These are phyloP conservation scores for Piprites chloris DNA, from an alignment of 2,113 vertebrate genomes.

Conservation along the genomic window DNA sequence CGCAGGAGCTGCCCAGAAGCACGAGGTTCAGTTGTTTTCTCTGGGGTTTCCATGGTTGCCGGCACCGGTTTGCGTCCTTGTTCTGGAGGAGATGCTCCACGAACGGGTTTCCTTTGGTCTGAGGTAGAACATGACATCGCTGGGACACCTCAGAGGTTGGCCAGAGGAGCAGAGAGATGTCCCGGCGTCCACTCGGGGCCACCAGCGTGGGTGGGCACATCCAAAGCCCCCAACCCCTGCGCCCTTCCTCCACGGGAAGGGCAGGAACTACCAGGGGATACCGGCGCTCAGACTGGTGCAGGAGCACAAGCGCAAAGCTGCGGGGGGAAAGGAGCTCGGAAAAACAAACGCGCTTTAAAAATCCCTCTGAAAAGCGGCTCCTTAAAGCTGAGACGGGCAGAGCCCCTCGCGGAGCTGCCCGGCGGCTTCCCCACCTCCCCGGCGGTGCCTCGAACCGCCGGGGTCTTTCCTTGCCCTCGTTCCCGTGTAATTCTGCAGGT, in stretches of 20 bases:
- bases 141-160: not conserved
- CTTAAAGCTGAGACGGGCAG: not conserved
- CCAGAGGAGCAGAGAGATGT: not conserved
- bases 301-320: not conserved
- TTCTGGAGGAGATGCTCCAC: not conserved
- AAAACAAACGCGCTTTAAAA: not conserved
- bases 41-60: not conserved
- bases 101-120: not conserved
- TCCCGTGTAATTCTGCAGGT: slow-evolving; percentile 19
- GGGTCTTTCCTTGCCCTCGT: not conserved
- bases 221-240: rapidly evolving
- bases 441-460: not conserved
- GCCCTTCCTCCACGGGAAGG: rapidly evolving
- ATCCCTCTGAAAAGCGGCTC: not conserved
- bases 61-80: not conserved
- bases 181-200: not conserved
- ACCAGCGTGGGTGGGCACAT: not conserved
- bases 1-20: not conserved
- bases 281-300: not conserved
- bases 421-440: not conserved
- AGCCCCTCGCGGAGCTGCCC: not conserved
- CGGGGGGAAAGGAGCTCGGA: not conserved
- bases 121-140: not conserved
- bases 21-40: not conserved
- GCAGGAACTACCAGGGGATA: rapidly evolving